These are phyloP conservation scores for Solen grandis DNA, from an alignment of 1,140 invertebrate species.

Conservation along the genomic window DNA sequence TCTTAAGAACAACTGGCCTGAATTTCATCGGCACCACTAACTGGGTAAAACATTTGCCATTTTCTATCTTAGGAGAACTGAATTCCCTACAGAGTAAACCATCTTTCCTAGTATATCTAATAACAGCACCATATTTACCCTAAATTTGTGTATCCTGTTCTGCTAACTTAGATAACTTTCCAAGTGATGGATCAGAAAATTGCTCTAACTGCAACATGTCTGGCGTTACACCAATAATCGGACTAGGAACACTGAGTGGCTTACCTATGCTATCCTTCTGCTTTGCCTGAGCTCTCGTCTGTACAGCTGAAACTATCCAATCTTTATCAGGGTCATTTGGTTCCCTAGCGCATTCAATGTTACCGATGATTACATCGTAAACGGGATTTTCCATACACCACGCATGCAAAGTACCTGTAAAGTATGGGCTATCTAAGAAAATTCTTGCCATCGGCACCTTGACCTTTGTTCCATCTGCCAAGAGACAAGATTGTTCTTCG, in stretches of 20 bases:
- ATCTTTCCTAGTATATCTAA: neutral
- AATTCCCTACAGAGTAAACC: neutral
- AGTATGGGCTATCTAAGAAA: neutral
- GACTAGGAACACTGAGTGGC: neutral
- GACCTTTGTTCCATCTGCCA: neutral
- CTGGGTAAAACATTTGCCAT: neutral
- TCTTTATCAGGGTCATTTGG: neutral
- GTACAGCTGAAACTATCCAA: neutral
- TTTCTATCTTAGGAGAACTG: neutral
- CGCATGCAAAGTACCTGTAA: neutral
- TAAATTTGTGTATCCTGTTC: neutral
- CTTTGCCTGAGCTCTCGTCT: neutral
- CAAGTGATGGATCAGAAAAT: neutral
- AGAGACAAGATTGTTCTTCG: neutral
- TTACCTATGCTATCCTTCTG: neutral
- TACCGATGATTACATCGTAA: neutral
- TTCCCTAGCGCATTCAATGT: neutral
- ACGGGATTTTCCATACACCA: constrained; percentile 1
- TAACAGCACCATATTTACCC: neutral
- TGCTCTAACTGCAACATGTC: neutral
- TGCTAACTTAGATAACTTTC: neutral
- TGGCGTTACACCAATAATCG: neutral
- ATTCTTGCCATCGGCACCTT: neutral
- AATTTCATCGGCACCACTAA: constrained; percentile 19
- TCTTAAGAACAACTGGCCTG: constrained; percentile 5